These are phyloP conservation scores for Drosophila arawakana DNA, from an alignment of 1,140 invertebrate species.

Conservation along the genomic window DNA sequence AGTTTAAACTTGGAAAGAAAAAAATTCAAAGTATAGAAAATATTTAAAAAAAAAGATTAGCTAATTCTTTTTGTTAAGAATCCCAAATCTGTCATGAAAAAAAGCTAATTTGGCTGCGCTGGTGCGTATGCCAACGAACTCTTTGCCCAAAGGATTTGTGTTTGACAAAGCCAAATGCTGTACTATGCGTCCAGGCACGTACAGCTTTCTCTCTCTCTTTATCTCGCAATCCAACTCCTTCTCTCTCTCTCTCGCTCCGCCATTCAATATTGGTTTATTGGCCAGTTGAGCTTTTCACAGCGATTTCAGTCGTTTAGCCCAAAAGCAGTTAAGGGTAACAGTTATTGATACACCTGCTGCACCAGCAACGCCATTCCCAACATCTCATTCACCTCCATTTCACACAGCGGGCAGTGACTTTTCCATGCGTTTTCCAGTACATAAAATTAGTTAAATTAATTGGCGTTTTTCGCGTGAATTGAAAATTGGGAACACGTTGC, in stretches of 20 bases:
- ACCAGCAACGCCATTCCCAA: background rate
- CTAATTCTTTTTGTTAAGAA: too few species aligned
- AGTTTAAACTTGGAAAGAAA: too few species aligned
- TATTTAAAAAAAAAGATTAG: too few species aligned
- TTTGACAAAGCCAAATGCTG: constrained; percentile 80
- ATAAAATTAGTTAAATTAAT: too few species aligned
- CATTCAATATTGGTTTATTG: constrained; percentile 55
- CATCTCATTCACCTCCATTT: background rate
- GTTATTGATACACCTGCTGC: constrained; percentile 47
- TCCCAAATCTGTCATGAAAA: constrained; percentile 29
- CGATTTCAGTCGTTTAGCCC: constrained; percentile 40
- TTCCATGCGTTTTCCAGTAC: too few species aligned
- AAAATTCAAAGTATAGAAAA: too few species aligned
- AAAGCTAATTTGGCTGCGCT: too few species aligned
- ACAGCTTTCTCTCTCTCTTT: background rate
- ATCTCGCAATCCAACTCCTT: background rate
- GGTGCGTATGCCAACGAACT: constrained; percentile 57
- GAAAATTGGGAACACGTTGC: too few species aligned
- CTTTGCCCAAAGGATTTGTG: constrained; percentile 81
- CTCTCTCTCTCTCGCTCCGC: background rate
- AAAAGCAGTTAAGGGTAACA: constrained; percentile 39
- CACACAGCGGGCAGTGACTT: background rate
- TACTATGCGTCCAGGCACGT: constrained; percentile 58
- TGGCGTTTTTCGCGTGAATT: too few species aligned
- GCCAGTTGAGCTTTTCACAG: constrained; percentile 49